Evolutionary conservation across 2,888 invertebrate genomes (phyloP).

Genomic region (Malthinus seriepunctatus): DNA sequence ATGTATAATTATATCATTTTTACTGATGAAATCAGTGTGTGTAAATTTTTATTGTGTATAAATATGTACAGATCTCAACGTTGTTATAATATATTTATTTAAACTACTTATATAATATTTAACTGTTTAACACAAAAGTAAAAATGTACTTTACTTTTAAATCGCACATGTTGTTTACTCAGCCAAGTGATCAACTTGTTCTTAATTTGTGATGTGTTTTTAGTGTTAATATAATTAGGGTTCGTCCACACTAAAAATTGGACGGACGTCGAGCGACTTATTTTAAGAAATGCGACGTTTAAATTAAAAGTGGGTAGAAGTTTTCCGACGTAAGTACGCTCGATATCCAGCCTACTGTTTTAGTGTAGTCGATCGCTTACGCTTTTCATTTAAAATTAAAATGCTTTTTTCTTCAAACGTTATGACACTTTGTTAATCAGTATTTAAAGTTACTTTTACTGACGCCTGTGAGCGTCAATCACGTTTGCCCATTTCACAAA

Average conservation of each 20-base stretch:
- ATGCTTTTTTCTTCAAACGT: too few relatives aligned
- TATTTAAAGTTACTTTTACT: too few relatives aligned
- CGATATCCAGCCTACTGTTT: too few relatives aligned
- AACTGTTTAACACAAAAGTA: slow-evolving; percentile 15
- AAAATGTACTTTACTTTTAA: slow-evolving; percentile 10
- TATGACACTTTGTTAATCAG: too few relatives aligned
- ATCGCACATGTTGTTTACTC: slow-evolving; percentile 25
- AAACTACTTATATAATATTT: slow-evolving; percentile 20
- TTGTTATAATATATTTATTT: slow-evolving; percentile 38
- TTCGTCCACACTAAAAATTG: too few relatives aligned
- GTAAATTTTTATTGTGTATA: slow-evolving; percentile 36
- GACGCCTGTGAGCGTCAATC: too few relatives aligned
- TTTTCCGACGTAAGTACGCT: too few relatives aligned
- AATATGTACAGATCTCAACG: slow-evolving; percentile 44
- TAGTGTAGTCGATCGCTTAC: background rate
- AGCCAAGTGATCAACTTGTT: slow-evolving; percentile 16
- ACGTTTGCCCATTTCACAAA: too few relatives aligned
- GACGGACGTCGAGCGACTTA: too few relatives aligned
- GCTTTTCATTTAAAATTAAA: slow-evolving; percentile 13
- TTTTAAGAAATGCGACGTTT: too few relatives aligned
- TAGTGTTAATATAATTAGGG: slow-evolving; percentile 20
- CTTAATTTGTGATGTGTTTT: slow-evolving; percentile 28
- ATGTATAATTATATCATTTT: slow-evolving; percentile 5
- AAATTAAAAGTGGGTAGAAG: too few relatives aligned
- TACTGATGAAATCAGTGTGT: slow-evolving; percentile 25